These are phyloP conservation scores for Andrena hattorfiana DNA, from an alignment of 2,888 invertebrate genomes.

Conservation along the genomic window DNA sequence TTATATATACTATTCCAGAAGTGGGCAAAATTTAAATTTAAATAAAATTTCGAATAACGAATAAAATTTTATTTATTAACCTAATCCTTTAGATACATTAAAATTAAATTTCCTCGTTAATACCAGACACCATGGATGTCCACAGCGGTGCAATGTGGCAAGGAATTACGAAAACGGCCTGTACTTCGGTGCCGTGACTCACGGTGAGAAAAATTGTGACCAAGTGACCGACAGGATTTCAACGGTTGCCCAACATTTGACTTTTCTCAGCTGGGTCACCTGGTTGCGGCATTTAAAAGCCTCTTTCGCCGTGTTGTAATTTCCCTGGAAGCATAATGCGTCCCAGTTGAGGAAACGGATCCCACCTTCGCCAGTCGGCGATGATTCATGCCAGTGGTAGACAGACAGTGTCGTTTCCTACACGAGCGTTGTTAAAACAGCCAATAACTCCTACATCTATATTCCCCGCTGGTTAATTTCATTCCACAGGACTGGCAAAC, in stretches of 20 bases:
- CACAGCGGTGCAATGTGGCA: too few species aligned
- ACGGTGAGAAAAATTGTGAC: constrained; percentile 27
- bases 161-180: not conserved
- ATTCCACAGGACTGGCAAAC: not conserved
- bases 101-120: too few species aligned
- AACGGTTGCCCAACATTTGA: constrained; percentile 49
- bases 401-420: constrained; percentile 52
- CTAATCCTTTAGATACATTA: too few species aligned
- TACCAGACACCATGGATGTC: too few species aligned
- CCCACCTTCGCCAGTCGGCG: constrained; percentile 66
- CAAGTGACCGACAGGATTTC: constrained; percentile 31
- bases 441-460: constrained; percentile 31
- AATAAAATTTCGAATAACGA: too few species aligned
- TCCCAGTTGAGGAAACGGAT: constrained; percentile 66
- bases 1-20: too few species aligned
- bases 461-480: constrained; percentile 5
- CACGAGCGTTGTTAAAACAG: constrained; percentile 30
- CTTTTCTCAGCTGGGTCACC: constrained; percentile 61
- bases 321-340: constrained; percentile 60
- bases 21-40: too few species aligned
- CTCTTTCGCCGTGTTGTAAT: constrained; percentile 56
- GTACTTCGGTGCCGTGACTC: not conserved
- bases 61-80: too few species aligned
- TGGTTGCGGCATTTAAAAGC: constrained; percentile 55
- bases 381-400: constrained; percentile 67